These are phyloP conservation scores for Cephalopachus bancanus DNA, from an alignment of 2,797 vertebrate species.

Conservation along the genomic window DNA sequence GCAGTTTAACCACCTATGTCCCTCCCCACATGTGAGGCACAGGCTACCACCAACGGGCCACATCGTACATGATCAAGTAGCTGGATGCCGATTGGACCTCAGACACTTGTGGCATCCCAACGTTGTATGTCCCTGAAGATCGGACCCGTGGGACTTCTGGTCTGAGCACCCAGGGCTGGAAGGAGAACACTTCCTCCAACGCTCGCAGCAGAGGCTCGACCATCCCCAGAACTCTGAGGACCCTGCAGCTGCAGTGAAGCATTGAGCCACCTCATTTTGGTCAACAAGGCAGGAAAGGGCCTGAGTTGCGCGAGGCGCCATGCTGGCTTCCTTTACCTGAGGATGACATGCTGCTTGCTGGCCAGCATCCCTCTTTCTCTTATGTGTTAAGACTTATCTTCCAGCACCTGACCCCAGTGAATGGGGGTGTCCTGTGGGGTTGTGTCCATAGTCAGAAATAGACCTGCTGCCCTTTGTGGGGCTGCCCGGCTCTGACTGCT, in stretches of 20 bases:
- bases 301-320: neutral
- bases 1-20: constrained; percentile 7
- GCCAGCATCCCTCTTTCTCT: neutral
- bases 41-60: constrained; percentile 5
- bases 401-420: neutral
- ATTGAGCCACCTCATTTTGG: neutral
- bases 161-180: neutral
- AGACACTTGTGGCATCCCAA: neutral
- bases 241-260: neutral
- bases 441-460: neutral
- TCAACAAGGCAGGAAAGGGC: neutral
- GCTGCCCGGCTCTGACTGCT: constrained; percentile 4
- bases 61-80: constrained; percentile 36
- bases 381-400: neutral
- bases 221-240: neutral
- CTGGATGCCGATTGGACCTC: constrained; percentile 21
- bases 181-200: neutral
- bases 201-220: neutral
- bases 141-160: neutral
- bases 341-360: neutral
- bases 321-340: neutral
- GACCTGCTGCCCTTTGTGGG: neutral
- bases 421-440: neutral
- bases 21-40: neutral
- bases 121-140: neutral